A percentile compares a stretch with the other conserved stretches of the same genome.
phyloP scores from a whole-genome alignment of 53 echinoderm and acorn worm species.

The Zoroaster sp. region DNA sequence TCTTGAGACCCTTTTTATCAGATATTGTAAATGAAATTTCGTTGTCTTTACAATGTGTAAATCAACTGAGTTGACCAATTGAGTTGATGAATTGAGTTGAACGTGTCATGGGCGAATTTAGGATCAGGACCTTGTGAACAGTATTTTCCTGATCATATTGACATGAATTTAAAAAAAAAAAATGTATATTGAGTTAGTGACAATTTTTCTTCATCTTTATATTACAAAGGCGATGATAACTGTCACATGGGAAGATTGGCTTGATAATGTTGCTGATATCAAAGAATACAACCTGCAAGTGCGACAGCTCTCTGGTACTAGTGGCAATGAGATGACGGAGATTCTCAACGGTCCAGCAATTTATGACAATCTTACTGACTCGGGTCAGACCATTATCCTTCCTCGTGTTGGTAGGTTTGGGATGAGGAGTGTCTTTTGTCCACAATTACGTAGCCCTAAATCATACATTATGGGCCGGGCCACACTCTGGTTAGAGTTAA shows the following conservation, averaged over 20 bases:
- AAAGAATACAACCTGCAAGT: constrained; percentile 25
- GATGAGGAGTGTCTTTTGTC: no score
- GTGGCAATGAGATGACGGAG: constrained; percentile 17
- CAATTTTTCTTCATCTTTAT: neutral
- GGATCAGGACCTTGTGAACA: neutral
- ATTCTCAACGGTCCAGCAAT: neutral
- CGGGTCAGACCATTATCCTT: neutral
- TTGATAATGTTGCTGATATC: constrained; percentile 8
- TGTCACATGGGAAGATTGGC: constrained; percentile 13
- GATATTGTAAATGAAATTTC: no score
- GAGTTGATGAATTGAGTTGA: no score
- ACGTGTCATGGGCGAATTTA: neutral
- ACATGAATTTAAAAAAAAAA: neutral
- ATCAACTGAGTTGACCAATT: no score
- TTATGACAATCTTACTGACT: neutral
- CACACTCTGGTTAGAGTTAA: no score
- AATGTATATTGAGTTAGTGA: neutral
- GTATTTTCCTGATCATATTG: no score
- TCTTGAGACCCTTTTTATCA: no score
- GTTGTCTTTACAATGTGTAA: no score
- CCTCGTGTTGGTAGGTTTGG: neutral
- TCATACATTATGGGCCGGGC: no score
- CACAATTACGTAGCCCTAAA: no score
- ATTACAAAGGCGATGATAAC: neutral
- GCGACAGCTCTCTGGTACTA: neutral